A percentile compares a stretch with the other conserved stretches of the same genome.
phyloP scores from a whole-genome alignment of 2,113 vertebrate genomes.

The Amphiprion ocellaris region DNA sequence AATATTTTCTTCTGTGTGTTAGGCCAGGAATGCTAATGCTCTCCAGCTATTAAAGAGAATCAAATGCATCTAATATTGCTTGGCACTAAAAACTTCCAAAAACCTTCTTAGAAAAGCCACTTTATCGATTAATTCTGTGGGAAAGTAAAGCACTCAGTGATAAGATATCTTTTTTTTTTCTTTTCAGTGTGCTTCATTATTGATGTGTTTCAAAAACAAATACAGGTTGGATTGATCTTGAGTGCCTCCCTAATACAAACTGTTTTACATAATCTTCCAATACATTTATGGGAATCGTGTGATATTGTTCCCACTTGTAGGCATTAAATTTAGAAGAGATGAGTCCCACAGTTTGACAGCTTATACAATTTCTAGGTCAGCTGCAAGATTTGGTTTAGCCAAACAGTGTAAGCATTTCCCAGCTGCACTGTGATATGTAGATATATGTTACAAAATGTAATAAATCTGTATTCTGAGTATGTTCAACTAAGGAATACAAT shows the following conservation, averaged over 20 bases:
- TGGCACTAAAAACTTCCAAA: conserved; percentile 42
- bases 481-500: too few species aligned
- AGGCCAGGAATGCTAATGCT: conserved; percentile 36
- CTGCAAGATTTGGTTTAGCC: not conserved
- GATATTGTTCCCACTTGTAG: not conserved
- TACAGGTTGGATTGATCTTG: not conserved
- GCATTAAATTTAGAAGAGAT: not conserved
- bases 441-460: too few species aligned
- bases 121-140: conserved; percentile 44
- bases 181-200: conserved; percentile 12
- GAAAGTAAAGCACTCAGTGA: conserved; percentile 5
- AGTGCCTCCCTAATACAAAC: not conserved
- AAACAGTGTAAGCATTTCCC: not conserved
- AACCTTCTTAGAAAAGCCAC: conserved; percentile 32
- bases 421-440: not conserved
- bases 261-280: conserved; percentile 12
- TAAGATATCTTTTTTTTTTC: conserved; percentile 17
- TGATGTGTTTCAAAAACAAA: conserved; percentile 3
- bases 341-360: not conserved
- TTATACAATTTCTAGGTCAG: not conserved
- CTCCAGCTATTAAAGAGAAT: conserved; percentile 33
- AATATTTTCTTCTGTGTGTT: conserved; percentile 11
- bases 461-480: too few species aligned
- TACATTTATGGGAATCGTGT: not conserved
- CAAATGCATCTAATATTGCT: conserved; percentile 30